Percentiles rank a stretch among this genome's conserved stretches.
phyloP scores from a whole-genome alignment of 2,888 invertebrate genomes.

The Drosophila macrothrix region DNA sequence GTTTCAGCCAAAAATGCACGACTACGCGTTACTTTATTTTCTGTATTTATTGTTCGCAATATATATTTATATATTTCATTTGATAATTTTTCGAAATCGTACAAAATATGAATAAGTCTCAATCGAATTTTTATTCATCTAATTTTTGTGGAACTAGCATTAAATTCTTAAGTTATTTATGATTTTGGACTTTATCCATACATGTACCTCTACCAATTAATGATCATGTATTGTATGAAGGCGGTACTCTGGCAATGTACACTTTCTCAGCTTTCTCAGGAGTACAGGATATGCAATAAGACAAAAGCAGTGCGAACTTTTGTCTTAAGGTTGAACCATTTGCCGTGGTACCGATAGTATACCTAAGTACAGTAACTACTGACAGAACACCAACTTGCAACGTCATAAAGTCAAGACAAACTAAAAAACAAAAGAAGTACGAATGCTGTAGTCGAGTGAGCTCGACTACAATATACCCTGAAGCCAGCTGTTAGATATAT shows the following conservation, averaged over 20 bases:
- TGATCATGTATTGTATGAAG: too few species aligned
- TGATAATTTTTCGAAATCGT: not conserved
- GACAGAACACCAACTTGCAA: constrained; percentile 60
- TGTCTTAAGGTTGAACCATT: constrained; percentile 47
- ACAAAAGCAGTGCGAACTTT: constrained; percentile 44
- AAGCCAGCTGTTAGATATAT: not conserved
- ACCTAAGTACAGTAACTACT: constrained; percentile 27
- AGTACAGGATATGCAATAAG: constrained; percentile 2
- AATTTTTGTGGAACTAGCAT: not conserved
- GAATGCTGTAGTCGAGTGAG: not conserved
- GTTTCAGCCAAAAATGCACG: not conserved
- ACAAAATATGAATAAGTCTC: not conserved
- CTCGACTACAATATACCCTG: not conserved
- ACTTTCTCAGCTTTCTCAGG: not conserved
- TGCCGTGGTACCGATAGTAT: constrained; percentile 2
- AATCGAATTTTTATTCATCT: not conserved
- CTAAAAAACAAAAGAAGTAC: constrained; percentile 47
- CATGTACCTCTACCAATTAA: not conserved
- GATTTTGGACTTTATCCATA: not conserved
- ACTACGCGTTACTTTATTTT: not conserved
- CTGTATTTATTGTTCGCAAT: not conserved
- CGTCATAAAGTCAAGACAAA: constrained; percentile 61
- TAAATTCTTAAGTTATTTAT: not conserved
- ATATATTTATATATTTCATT: not conserved
- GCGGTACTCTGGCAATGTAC: not conserved